Conservation (phyloP, 92 coral and sea anemone genomes). For the Muricea muricata region DNA sequence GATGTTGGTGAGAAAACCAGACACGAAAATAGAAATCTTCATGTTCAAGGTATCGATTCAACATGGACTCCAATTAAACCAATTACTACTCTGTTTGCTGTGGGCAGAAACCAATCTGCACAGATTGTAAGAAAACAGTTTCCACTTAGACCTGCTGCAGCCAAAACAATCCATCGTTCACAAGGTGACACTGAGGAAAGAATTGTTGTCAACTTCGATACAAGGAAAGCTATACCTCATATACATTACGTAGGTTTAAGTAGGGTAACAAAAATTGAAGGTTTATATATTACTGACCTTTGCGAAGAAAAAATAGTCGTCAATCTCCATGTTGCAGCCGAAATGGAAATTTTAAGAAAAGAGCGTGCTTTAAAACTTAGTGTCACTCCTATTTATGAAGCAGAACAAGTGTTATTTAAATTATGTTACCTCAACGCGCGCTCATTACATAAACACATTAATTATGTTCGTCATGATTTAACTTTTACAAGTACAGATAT, state of each 20-base stretch:
- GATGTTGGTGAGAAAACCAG: conserved; percentile 46
- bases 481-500: too few species aligned
- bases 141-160: conserved; percentile 26
- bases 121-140: background rate
- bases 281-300: conserved; percentile 39
- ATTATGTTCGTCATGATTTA: too few species aligned
- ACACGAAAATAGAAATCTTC: conserved; percentile 36
- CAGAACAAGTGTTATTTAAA: too few species aligned
- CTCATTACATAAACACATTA: too few species aligned
- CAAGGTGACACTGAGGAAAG: conserved; percentile 18
- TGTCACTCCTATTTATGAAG: too few species aligned
- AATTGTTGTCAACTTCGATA: conserved; percentile 66
- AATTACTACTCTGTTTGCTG: background rate
- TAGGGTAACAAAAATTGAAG: conserved; percentile 36
- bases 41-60: background rate
- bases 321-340: background rate
- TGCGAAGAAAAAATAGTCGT: conserved; percentile 31
- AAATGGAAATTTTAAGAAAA: too few species aligned
- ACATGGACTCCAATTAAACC: conserved; percentile 20
- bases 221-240: conserved; percentile 46
- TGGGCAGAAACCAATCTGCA: background rate
- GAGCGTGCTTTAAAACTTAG: too few species aligned
- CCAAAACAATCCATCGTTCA: background rate
- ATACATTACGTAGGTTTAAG: conserved; percentile 44
- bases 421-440: too few species aligned